Percentiles rank a stretch among this genome's conserved stretches.
phyloP scores from a whole-genome alignment of 23 tunicate species.

The Aplidium turbinatum region DNA sequence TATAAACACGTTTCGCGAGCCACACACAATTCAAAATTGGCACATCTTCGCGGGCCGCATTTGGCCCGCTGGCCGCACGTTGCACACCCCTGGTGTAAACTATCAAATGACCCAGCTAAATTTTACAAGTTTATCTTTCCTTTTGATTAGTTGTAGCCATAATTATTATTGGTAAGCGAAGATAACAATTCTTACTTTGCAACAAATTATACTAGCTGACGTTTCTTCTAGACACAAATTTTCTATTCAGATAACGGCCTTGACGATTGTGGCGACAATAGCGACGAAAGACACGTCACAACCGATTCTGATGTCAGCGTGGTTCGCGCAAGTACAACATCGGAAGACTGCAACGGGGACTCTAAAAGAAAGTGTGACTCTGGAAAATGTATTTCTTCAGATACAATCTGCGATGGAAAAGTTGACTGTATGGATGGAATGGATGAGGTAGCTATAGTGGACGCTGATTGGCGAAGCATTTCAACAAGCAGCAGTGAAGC shows the following conservation, averaged over 20 bases:
- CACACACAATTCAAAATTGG: too few species aligned
- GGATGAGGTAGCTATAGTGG: slow-evolving; percentile 6
- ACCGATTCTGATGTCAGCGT: background rate
- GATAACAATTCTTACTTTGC: too few species aligned
- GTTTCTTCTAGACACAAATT: background rate
- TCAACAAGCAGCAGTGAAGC: too few species aligned
- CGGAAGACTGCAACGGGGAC: slow-evolving; percentile 3
- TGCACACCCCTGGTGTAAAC: too few species aligned
- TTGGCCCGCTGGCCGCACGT: too few species aligned
- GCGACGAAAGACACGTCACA: slow-evolving; percentile 25
- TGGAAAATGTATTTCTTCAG: slow-evolving; percentile 4
- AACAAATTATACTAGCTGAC: too few species aligned
- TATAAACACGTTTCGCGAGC: too few species aligned
- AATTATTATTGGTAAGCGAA: too few species aligned
- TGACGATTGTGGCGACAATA: slow-evolving; percentile 43
- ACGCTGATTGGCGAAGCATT: background rate
- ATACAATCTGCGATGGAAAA: background rate
- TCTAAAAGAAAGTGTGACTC: background rate
- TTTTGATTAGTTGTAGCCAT: too few species aligned
- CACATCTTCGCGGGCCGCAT: too few species aligned
- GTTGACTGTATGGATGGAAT: background rate
- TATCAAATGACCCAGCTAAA: too few species aligned
- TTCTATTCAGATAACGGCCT: slow-evolving; percentile 21
- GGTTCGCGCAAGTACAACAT: background rate
- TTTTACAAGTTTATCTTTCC: too few species aligned